Evolutionary conservation across 2,888 invertebrate species (phyloP), one percentile per base, ranked within the genome.

Genomic region (Himalopsyche kuldschensis): DNA sequence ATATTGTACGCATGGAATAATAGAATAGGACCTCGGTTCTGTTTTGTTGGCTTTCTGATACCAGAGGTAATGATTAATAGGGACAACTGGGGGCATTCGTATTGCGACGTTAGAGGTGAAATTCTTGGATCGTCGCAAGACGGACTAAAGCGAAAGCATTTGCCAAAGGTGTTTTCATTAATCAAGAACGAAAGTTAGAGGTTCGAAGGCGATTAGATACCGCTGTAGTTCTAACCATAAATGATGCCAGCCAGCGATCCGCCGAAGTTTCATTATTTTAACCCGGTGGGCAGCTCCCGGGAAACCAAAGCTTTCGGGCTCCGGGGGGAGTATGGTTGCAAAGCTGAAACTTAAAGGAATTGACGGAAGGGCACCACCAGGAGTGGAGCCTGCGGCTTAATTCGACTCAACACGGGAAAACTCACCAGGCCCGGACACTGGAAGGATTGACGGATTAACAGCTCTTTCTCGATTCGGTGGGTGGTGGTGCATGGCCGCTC

Each of bases 301-400:
- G 92, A 93, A 93, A 93, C 91, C 92, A 92, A 93, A 93, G 92
- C 90, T 90, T 93, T 92, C 92, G 91, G 92, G 92, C 91, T 93
- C 92, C 91, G 92, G 92, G 92, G 91, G 92, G 90, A 92, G 92
- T 93, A 93, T 93, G 92, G 92, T 93, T 91, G 92, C 92, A 94
- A 93, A 91, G 91, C 92, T 92, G 91, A 92, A 92, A 92, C 91
- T 92, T 91, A 91, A 91, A 92, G 92, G 90, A 92, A 92, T 92
- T 92, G 93, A 93, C 93, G 93, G 93, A 93, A 94, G 93, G 93
- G 93, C 93, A 94, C 93, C 93, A 94, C 93, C 93, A 94, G 93
- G 93, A 93, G 93, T 94, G 93, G 93, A 94, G 93, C 93, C 93
- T 88, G 90, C 90, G 93, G 93, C 93, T 93, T 93, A 94, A 94